Base-by-base conservation (phyloP, 2,797 vertebrate genomes). In the Anguilla megastoma region DNA sequence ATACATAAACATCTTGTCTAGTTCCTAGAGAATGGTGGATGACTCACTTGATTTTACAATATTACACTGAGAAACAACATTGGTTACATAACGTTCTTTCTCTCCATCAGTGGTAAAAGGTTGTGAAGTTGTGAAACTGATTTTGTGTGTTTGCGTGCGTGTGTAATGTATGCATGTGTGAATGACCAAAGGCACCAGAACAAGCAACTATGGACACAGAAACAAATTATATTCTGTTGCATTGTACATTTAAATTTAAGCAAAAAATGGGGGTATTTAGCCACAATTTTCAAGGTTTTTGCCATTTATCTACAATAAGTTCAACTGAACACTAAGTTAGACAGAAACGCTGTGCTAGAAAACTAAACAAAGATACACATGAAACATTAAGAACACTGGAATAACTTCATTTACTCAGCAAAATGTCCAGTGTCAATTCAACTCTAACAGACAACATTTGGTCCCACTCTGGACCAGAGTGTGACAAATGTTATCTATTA, bases 21-120 rank as follows among this genome's bases (percentile, higher is more conserved):
- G 66, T 88, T 85, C 66, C 82, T 54, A 16, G 50, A 84, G 45
- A 27, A 84, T 54, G 50, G 83, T 50, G 45, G 21, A 16, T 82
- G 79, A 82, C 79, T 82, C 79, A 50, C 41, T 82, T 82, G 18
- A 50, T 50, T n/a, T 50, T 45, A 48, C 45, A 24, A 50, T 82
- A 82, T 82, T 21, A 82, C 79, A 82, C 79, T 50, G 41, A 50
- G 41, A 24, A 82, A 80, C 76, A 80, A 48, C 36, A 45, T 9
- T 80, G 76, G 36, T 80, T 80, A 45, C 36, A 80, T 48, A 18
- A 80, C 76, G 1, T 48, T 12, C 30, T 45, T 45, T 80, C 76
- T 80, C 3, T 4, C 76, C 36, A 45, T 36, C 76, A 80, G 76
- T 48, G 76, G 36, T 80, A 80, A 45, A 80, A 41, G 18, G 76